These are phyloP conservation scores for Chelonia mydas DNA, from an alignment of 2,797 vertebrate species.

Conservation along the genomic window DNA sequence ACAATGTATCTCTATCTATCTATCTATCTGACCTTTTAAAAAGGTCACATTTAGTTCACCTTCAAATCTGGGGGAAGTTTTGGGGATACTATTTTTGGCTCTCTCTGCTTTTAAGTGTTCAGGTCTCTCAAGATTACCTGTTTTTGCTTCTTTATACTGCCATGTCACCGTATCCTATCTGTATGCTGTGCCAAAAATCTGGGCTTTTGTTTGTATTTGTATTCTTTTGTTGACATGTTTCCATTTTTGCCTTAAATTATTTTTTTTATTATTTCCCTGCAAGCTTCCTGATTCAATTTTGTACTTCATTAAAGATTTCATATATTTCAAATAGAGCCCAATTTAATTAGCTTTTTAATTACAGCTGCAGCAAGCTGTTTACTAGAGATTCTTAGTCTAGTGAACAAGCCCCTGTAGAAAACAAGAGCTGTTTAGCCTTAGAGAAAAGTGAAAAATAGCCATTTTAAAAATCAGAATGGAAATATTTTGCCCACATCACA, in stretches of 20 bases:
- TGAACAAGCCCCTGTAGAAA: not conserved
- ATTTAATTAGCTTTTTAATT: conserved; percentile 46
- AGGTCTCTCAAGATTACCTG: not conserved
- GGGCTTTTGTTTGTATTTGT: not conserved
- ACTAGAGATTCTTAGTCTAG: not conserved
- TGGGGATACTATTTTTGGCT: not conserved
- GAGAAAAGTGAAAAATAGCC: not conserved
- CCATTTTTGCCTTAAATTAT: not conserved
- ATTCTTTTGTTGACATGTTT: not conserved
- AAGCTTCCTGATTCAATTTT: conserved; percentile 2
- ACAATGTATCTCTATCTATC: no score
- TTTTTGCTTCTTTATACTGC: not conserved
- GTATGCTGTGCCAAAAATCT: not conserved
- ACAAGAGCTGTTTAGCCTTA: not conserved
- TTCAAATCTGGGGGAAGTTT: not conserved
- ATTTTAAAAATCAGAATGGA: not conserved
- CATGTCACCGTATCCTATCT: not conserved
- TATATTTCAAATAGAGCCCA: not conserved
- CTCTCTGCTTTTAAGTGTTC: not conserved
- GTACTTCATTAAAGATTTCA: not conserved
- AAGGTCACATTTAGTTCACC: not conserved
- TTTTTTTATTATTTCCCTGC: conserved; percentile 4
- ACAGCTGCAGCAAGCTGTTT: not conserved
- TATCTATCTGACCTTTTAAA: not conserved
- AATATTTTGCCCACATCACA: not conserved